Conservation (phyloP, 1,140 invertebrate species). For the Frieseomelitta varia region DNA sequence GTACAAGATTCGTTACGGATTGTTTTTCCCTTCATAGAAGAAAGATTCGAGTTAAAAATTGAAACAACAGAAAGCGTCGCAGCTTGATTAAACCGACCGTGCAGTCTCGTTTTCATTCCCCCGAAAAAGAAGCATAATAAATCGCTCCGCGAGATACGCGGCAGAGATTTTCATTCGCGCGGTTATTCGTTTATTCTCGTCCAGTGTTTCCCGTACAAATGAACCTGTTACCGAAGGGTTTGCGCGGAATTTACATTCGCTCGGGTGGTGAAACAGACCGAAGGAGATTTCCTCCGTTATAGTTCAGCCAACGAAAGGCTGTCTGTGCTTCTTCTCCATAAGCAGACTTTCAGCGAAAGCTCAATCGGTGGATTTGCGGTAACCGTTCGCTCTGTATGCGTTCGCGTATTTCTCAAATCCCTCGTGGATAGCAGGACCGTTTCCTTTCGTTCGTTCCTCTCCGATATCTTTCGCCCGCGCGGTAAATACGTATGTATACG, state of each 20-base stretch:
- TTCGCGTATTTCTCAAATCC: slow-evolving; percentile 39
- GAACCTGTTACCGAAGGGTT: slow-evolving; percentile 29
- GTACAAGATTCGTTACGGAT: no score
- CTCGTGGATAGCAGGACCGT: slow-evolving; percentile 15
- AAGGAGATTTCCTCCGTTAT: slow-evolving; percentile 9
- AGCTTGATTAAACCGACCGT: slow-evolving; percentile 2
- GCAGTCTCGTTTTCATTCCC: slow-evolving; percentile 5
- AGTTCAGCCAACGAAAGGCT: slow-evolving; percentile 11
- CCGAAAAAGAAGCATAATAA: slow-evolving; percentile 20
- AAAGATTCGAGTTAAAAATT: background rate
- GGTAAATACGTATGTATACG: slow-evolving; percentile 13
- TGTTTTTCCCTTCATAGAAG: background rate
- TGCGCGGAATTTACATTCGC: slow-evolving; percentile 25
- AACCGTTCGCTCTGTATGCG: slow-evolving; percentile 40
- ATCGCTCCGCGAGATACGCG: background rate
- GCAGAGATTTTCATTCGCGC: slow-evolving; percentile 1
- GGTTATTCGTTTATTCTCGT: slow-evolving; percentile 13
- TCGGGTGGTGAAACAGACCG: slow-evolving; percentile 8
- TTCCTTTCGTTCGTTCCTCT: slow-evolving; percentile 14
- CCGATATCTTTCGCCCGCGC: background rate
- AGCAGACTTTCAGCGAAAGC: slow-evolving; percentile 30
- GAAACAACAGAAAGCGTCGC: background rate
- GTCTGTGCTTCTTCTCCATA: slow-evolving; percentile 14
- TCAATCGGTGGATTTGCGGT: slow-evolving; percentile 49
- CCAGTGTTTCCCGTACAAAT: slow-evolving; percentile 16